Conservation (phyloP, 2,113 vertebrate species). For the Gymnocephalus cernua region DNA sequence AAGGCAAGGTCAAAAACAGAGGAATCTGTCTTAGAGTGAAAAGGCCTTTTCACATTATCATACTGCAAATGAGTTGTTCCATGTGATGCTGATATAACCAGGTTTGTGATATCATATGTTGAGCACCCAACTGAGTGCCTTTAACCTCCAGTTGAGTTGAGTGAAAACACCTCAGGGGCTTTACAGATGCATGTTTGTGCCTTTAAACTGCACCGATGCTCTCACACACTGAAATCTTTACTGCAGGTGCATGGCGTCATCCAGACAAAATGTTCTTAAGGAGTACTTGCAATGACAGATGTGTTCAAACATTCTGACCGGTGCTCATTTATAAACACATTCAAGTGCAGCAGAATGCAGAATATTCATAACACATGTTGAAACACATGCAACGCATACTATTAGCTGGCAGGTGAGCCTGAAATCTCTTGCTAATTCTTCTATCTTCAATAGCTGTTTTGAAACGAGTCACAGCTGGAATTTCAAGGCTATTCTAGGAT, state of each 20-base stretch:
- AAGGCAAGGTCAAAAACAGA: background rate
- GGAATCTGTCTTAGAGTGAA: background rate
- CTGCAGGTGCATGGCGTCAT: conserved; percentile 34
- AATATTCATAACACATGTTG: conserved; percentile 39
- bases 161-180: conserved; percentile 25
- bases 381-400: conserved; percentile 14
- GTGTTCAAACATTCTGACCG: conserved; percentile 35
- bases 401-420: conserved; percentile 30
- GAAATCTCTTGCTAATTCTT: conserved; percentile 1
- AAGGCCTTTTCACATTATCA: background rate
- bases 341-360: conserved; percentile 10
- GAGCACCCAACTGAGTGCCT: conserved; percentile 4
- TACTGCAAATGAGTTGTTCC: background rate
- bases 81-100: background rate
- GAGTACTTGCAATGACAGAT: conserved; percentile 25
- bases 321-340: conserved; percentile 34
- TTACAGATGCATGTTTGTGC: conserved; percentile 15
- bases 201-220: conserved; percentile 9
- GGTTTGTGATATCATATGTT: conserved; percentile 16
- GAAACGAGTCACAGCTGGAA: conserved; percentile 16
- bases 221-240: conserved; percentile 20
- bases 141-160: conserved; percentile 23
- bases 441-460: conserved; percentile 35
- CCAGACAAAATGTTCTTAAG: conserved; percentile 41
- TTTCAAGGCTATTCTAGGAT: conserved; percentile 21